Base-by-base conservation (phyloP, 2,797 vertebrate genomes). In the Bryconaethiops microstoma region DNA sequence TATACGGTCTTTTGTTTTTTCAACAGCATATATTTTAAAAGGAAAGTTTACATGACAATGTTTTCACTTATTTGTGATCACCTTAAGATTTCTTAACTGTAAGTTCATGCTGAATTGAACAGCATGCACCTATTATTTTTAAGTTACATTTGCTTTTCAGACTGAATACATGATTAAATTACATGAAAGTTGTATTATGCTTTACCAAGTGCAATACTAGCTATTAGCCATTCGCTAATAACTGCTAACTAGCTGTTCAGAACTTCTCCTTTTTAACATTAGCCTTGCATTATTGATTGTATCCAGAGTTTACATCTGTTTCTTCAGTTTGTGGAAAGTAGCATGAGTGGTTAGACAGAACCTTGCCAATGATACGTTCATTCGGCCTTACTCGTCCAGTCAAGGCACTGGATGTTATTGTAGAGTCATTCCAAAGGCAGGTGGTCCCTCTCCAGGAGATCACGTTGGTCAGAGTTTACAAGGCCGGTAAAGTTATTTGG, bases 311-410 rank as follows among this genome's bases (percentile, higher is more conserved):
- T 45, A 68, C 65, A 19, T 40, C 45, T 57, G 6, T 50, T n/a
- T 48, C 54, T 4, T n/a, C 29, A 21, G 29, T 84, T 84, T 80
- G 72, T 82, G 70, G 74, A 65, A 50, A 77, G 83, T 82, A 48
- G 75, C 65, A 67, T 78, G 79, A 77, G 78, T 74, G 67, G 81
- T 78, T 74, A 83, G 81, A 42, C 19, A 87, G 88, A 78, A 77
- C 69, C 71, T 84, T 82, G 87, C 72, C 67, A 54, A 64, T 72
- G 19, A 71, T 79, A 23, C 59, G 23, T 74, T 14, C 19, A 52
- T 76, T 76, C 63, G 69, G 60, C 74, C 78, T 75, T 68, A 62
- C 64, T 75, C 35, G 57, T 80, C 79, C 64, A 80, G 79, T 82
- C 48, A 23, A 78, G 29, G 52, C 10, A 54, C 50, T 82, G 69